Conservation (phyloP, 2,888 invertebrate species). For the Tenthredo scrophulariae region DNA sequence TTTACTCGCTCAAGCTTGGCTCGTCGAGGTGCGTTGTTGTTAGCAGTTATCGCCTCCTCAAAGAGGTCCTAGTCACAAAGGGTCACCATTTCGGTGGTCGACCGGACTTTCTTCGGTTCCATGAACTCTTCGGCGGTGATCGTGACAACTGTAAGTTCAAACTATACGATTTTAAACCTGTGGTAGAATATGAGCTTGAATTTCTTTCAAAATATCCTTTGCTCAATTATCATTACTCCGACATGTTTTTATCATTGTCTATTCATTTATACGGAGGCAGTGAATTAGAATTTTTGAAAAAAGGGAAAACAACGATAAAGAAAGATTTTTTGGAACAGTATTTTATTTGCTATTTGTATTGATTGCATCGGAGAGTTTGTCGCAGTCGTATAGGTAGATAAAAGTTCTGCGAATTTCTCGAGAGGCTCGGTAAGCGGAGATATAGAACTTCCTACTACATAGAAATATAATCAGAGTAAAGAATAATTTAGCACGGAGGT, state of each 20-base stretch:
- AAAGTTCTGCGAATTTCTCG: slow-evolving; percentile 40
- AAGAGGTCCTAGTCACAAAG: slow-evolving; percentile 88
- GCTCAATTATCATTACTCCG: not conserved
- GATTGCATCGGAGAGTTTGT: slow-evolving; percentile 28
- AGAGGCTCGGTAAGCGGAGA: slow-evolving; percentile 30
- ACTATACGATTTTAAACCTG: slow-evolving; percentile 52
- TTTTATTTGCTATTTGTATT: not conserved
- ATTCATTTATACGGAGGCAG: not conserved
- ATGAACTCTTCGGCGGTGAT: slow-evolving; percentile 91
- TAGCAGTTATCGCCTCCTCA: slow-evolving; percentile 85
- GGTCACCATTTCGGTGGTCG: slow-evolving; percentile 91
- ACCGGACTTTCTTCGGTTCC: slow-evolving; percentile 90
- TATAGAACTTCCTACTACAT: not conserved
- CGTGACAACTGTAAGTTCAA: slow-evolving; percentile 91
- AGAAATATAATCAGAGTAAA: slow-evolving; percentile 12
- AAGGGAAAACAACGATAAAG: not conserved
- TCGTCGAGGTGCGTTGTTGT: slow-evolving; percentile 86
- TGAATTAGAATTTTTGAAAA: not conserved
- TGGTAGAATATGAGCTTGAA: not conserved
- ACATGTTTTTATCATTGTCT: not conserved
- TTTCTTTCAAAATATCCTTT: not conserved
- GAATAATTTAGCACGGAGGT: slow-evolving; percentile 17
- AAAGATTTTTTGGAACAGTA: not conserved
- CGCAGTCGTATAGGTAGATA: not conserved
- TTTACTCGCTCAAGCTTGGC: slow-evolving; percentile 86